A percentile compares a stretch with the other conserved stretches of the same genome.
Evolutionary conservation across 2,797 vertebrate genomes (phyloP).

Genomic region (Bufotes viridis): DNA sequence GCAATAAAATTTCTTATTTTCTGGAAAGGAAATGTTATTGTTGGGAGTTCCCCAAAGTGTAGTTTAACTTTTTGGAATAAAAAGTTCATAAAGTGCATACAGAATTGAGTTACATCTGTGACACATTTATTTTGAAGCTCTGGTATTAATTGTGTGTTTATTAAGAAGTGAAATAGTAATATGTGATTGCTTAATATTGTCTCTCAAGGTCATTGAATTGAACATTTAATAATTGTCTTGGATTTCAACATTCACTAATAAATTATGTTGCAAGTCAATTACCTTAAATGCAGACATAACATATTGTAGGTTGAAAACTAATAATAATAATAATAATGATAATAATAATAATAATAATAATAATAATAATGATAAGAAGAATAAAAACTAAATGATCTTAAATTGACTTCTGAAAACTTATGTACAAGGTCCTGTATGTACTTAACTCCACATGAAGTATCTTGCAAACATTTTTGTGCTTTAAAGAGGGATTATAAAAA

Average conservation of each 20-base stretch:
- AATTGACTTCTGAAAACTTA: not conserved
- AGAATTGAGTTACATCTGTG: slow-evolving; percentile 36
- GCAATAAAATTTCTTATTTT: slow-evolving; percentile 38
- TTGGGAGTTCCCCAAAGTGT: slow-evolving; percentile 40
- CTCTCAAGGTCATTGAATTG: slow-evolving; percentile 4
- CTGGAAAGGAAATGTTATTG: slow-evolving; percentile 27
- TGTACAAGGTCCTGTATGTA: no score
- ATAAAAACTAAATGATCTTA: no score
- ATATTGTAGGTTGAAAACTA: not conserved
- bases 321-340: no score
- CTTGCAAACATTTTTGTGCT: no score
- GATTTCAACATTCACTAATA: not conserved
- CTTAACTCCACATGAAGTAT: no score
- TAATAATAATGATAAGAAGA: no score
- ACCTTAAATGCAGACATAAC: not conserved
- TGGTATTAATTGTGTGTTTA: slow-evolving; percentile 16
- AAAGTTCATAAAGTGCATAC: slow-evolving; percentile 29
- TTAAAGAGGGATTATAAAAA: no score
- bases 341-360: no score
- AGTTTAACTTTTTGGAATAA: slow-evolving; percentile 29
- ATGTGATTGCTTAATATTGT: slow-evolving; percentile 10
- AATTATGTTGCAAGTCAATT: not conserved
- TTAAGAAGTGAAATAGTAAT: slow-evolving; percentile 31
- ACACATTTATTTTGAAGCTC: slow-evolving; percentile 29
- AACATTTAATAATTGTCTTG: not conserved